Evolutionary conservation across 2,888 invertebrate genomes (phyloP).

Genomic region (Mimachlamys varia): DNA sequence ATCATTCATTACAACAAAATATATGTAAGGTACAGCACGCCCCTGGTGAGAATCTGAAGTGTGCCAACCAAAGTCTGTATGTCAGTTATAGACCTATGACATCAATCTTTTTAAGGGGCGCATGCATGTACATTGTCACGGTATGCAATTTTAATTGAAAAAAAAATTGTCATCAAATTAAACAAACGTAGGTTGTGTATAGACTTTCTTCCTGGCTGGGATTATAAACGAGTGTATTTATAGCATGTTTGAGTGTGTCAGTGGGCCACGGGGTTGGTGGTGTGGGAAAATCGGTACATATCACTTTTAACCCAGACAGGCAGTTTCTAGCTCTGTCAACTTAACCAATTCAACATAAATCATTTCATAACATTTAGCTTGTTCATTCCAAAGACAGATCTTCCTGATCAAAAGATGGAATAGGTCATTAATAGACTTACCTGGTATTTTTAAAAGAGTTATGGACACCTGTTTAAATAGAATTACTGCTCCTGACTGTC

Average conservation of each 20-base stretch:
- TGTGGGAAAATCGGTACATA: constrained; percentile 28
- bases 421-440: no score
- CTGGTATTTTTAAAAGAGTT: no score
- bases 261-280: not conserved
- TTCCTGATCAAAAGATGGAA: no score
- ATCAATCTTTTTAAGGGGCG: not conserved
- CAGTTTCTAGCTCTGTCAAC: not conserved
- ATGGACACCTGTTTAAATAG: no score
- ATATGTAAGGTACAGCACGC: no score
- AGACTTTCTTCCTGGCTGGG: not conserved
- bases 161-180: constrained; percentile 32
- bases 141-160: constrained; percentile 9
- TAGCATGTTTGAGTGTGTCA: not conserved
- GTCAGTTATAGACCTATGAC: no score
- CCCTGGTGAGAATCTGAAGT: no score
- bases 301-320: not conserved
- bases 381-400: no score
- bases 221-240: not conserved
- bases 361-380: no score
- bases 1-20: no score
- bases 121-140: constrained; percentile 22
- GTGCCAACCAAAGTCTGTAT: no score
- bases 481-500: no score
- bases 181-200: not conserved
- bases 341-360: not conserved